Base-by-base conservation (phyloP, 2,888 invertebrate genomes). In the Cephus sareptanus region DNA sequence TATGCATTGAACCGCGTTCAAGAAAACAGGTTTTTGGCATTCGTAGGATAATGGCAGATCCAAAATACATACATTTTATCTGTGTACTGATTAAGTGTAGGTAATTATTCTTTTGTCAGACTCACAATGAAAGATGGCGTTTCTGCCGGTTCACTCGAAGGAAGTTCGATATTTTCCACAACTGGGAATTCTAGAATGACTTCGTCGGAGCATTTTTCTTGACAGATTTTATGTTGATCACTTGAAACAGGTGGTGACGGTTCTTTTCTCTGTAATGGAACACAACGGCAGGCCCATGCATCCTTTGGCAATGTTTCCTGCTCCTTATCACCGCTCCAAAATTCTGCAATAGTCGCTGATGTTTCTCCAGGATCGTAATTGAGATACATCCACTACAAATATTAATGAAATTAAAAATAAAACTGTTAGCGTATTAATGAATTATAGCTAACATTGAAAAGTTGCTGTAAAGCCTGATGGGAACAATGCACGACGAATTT, bases 301-400 rank as follows among this genome's bases (percentile, higher is more conserved):
- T 56, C 56, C 23, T 23, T 56, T 6, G 56, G 56, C 56, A 56
- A 56, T 56, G 56, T 56, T 56, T 56, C 23, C 23, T 56, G 56
- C 23, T 56, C 56, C 23, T 56, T 1, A 23, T 56, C 56, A 15
- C 56, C 23, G 9, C 56, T 56, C 56, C 56, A 56, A 56, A 23
- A 23, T 34, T 77, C 70, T 15, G 40, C 56, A 11, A 77, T 40
- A 30, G 75, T 77, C n/a, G 33, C 73, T 56, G 75, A 40, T 75
- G 69, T 77, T 34, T 77, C 77, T 37, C 77, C 77, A 34, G 77
- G 70, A 40, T 77, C 77, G 56, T 77, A 75, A 40, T 73, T 73
- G 35, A 78, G 34, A 76, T 75, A 73, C 34, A 78, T 76, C 37
- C 56, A 73, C 78, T 75, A 35, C 6, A 75, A 40, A 23, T 34